Conservation (phyloP, 2,113 vertebrate genomes). For the Sminthopsis crassicaudata region DNA sequence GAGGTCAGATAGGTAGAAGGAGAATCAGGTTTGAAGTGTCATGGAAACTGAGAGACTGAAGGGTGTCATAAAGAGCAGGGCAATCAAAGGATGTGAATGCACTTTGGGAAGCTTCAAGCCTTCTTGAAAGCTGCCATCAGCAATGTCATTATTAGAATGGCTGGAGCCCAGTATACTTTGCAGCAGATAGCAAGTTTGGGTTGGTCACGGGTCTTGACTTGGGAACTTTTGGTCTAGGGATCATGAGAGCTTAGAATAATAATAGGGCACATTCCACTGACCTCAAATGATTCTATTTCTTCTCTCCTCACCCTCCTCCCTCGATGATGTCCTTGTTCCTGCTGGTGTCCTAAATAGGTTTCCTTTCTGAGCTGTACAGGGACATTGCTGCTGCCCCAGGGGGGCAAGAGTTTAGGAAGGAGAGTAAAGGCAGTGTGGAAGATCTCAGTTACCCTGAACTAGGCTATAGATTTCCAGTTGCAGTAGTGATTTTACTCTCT, state of each 20-base stretch:
- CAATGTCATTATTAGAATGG: not conserved
- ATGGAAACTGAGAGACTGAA: not conserved
- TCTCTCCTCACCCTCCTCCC: conserved; percentile 23
- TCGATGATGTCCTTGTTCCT: conserved; percentile 66
- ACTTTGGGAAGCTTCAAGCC: not conserved
- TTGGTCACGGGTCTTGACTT: not conserved
- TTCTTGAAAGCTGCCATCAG: not conserved
- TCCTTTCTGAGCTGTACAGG: conserved; percentile 69
- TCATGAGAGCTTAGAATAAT: not conserved
- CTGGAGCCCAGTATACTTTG: not conserved
- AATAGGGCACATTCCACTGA: not conserved
- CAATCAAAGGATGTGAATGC: not conserved
- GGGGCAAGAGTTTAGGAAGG: not conserved
- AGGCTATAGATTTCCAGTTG: not conserved
- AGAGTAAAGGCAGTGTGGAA: not conserved
- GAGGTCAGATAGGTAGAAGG: not conserved
- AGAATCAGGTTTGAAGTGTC: not conserved
- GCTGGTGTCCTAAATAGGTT: conserved; percentile 70
- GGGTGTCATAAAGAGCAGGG: not conserved
- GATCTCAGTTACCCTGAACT: not conserved
- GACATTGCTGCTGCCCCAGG: not conserved
- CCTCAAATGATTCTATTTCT: conserved; percentile 11
- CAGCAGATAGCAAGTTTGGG: not conserved
- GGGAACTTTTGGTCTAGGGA: not conserved
- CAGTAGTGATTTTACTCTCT: not conserved